These are phyloP conservation scores for Araneus ventricosus DNA, from an alignment of 1,140 invertebrate species.

Conservation along the genomic window DNA sequence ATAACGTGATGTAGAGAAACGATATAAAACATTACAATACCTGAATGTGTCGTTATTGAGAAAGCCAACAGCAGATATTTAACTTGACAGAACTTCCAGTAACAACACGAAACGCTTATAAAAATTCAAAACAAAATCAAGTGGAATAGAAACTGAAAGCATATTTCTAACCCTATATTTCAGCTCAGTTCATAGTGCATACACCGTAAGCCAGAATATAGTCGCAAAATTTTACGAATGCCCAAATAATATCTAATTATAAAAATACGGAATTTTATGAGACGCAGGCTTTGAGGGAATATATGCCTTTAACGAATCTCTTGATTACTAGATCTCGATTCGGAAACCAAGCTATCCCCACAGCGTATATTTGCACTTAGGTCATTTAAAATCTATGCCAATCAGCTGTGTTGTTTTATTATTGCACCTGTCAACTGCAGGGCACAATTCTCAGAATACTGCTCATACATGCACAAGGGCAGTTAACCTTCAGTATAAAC, in stretches of 20 bases:
- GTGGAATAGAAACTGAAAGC: background rate
- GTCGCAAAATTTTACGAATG: background rate
- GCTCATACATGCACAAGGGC: background rate
- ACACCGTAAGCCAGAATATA: background rate
- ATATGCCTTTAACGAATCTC: background rate
- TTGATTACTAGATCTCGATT: background rate
- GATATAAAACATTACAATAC: no score
- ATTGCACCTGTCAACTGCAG: constrained; percentile 70
- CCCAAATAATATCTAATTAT: background rate
- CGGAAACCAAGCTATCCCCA: background rate
- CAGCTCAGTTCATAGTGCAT: background rate
- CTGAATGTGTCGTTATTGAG: no score
- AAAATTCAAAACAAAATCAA: background rate
- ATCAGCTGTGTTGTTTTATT: constrained; percentile 64
- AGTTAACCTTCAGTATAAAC: background rate
- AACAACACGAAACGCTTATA: background rate
- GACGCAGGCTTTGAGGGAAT: background rate
- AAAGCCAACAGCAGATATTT: no score
- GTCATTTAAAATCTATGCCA: constrained; percentile 67
- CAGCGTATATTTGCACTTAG: constrained; percentile 11
- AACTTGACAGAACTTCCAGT: no score
- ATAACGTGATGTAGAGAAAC: no score
- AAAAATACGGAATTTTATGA: background rate
- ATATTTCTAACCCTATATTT: constrained; percentile 21
- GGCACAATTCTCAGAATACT: constrained; percentile 11